phyloP scores from a whole-genome alignment of 2,113 vertebrate species.

The Callipepla californica region DNA sequence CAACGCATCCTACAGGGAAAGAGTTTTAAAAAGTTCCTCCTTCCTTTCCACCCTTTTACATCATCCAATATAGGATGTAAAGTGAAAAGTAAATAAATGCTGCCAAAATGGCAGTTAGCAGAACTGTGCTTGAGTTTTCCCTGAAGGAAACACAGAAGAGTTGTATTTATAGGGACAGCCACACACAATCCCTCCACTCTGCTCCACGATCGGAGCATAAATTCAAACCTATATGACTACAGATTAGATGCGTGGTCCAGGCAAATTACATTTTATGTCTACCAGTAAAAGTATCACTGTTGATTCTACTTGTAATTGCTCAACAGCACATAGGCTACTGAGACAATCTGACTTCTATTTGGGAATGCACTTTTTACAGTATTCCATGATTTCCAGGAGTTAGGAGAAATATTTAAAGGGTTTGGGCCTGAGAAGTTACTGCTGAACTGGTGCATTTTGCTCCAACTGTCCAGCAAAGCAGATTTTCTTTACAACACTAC shows the following conservation, averaged over 20 bases:
- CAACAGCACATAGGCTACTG: background rate
- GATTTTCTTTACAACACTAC: background rate
- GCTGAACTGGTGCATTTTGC: accelerated
- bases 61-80: background rate
- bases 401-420: background rate
- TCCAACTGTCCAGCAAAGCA: background rate
- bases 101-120: background rate
- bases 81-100: background rate
- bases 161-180: slow-evolving; percentile 2
- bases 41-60: background rate
- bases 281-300: slow-evolving; percentile 48
- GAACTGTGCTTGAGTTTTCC: background rate
- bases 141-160: background rate
- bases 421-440: background rate
- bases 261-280: slow-evolving; percentile 29
- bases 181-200: background rate
- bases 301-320: slow-evolving; percentile 12
- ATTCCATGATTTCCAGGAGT: background rate
- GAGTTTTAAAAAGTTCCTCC: background rate
- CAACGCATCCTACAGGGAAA: background rate
- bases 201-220: background rate
- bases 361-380: background rate
- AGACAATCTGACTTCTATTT: background rate
- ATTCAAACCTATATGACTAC: slow-evolving; percentile 8
- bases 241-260: slow-evolving; percentile 11